Conservation (phyloP, 1,140 invertebrate species). For the Trinorchestia longiramus region DNA sequence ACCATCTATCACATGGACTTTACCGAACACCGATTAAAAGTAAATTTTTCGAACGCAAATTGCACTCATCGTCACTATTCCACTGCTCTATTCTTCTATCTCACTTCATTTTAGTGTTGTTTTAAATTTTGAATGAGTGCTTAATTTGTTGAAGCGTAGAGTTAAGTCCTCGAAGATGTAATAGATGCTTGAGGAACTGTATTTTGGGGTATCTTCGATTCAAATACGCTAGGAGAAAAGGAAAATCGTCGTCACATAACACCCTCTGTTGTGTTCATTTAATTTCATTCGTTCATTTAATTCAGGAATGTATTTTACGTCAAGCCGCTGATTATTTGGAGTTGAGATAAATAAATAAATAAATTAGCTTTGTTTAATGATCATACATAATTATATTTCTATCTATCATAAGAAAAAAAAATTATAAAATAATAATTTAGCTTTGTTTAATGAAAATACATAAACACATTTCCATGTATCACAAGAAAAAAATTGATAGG, state of each 20-base stretch:
- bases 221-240: neutral
- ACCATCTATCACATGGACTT: slow-evolving; percentile 14
- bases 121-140: neutral
- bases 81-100: neutral
- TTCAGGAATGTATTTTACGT: too few species aligned
- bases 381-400: too few species aligned
- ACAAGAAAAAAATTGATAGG: too few species aligned
- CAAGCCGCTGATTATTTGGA: too few species aligned
- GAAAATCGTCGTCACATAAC: neutral
- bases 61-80: neutral
- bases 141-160: neutral
- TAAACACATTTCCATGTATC: too few species aligned
- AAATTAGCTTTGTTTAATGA: too few species aligned
- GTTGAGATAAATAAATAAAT: too few species aligned
- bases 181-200: neutral
- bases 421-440: too few species aligned
- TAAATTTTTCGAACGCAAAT: slow-evolving; percentile 15
- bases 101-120: neutral
- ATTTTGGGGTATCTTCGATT: neutral
- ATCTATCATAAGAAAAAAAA: too few species aligned
- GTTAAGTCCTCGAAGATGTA: neutral
- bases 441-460: too few species aligned
- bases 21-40: slow-evolving; percentile 36
- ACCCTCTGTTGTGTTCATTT: too few species aligned
- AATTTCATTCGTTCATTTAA: too few species aligned